Base-by-base conservation (phyloP, 2,888 invertebrate species). In the Eristalis tenax region DNA sequence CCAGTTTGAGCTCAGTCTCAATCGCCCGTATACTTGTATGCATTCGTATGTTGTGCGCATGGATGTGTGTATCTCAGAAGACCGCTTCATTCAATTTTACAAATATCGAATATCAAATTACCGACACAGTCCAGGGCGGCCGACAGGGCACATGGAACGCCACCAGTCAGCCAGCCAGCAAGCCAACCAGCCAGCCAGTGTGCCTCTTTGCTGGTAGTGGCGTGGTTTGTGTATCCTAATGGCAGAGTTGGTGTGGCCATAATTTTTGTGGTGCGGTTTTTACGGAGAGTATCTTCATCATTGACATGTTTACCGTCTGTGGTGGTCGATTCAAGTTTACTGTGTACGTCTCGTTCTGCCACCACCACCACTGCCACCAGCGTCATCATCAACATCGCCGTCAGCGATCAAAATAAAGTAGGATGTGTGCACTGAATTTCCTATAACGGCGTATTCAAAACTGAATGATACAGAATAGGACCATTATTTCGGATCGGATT, bases 61-160 rank as follows among this genome's bases (percentile, higher is more conserved):
- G 50, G 50, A 35, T 81, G 43, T 65, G 61, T 74, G 79, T 87
- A 59, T 65, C 59, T 77, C 81, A 86, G 77, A 70, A 83, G 84
- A 89, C 89, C 77, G 79, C 85, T 89, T 89, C 89, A 89, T 89
- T 89, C 89, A 89, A 89, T 88, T 89, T 89, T 89, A 89, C 89
- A 89, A 89, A 89, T 90, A 90, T 89, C 89, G 89, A 89, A 88
- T 89, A 90, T 90, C 90, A 89, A 89, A 88, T 90, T 90, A 89
- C 89, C 88, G 86, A 88, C 88, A 84, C 89, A 89, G 84, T 84
- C 87, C 88, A 89, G 87, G 76, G 87, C 88, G 88, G 88, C 88
- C 89, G 88, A 80, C 82, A 88, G 75, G 57, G 82, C 57, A 38
- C 76, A 70, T 84, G 88, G 18, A 8, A 50, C 50, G 50, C 26